Evolutionary conservation across 92 coral and sea anemone genomes (phyloP), one percentile per base, ranked within the genome.

Genomic region (Actinostola sp.): DNA sequence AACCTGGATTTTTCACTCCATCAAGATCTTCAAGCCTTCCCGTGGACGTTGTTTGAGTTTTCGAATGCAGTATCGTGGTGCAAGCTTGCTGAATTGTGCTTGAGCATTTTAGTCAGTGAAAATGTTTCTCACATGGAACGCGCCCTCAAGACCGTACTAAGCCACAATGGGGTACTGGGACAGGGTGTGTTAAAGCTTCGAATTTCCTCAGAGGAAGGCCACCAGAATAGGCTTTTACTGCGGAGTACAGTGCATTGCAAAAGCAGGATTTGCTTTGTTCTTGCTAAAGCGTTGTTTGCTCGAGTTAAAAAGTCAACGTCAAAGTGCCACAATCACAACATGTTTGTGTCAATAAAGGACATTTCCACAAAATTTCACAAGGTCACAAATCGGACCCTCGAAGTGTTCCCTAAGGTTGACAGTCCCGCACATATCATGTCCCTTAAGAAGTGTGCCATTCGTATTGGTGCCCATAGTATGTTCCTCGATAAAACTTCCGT

Each of bases 51-150:
- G 65, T 86, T 87, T 66, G 80, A 77, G 81, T 90, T 88, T 28
- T 75, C 92, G 21, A 60, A 56, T 12, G 84, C 86, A 60, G 76
- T 86, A 48, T 91, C 88, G 4, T 91, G 97, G 98, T 82, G 86
- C n/a, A 78, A 76, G 45, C 84, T 93, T 10, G 91, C 81, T 1
- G 93, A 87, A 56, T 62, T 86, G 54, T 88, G 86, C 3, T 29
- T 93, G 39, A 72, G 84, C 34, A 85, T 85, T 4, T 78, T 91
- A 1, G 73, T n/a, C 7, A 44, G 78, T 27, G 88, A 78, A 32
- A 65, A 70, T 29, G 25, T 81, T 3, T 63, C 78, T 8, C 77
- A 82, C 50, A 50, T 88, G 61, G 83, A 80, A 3, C 73, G 70
- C 55, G 92, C 87, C 26, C 68, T 80, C 58, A 44, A 48, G 15